Evolutionary conservation across 2,797 vertebrate species (phyloP).

Genomic region (Anabas testudineus): DNA sequence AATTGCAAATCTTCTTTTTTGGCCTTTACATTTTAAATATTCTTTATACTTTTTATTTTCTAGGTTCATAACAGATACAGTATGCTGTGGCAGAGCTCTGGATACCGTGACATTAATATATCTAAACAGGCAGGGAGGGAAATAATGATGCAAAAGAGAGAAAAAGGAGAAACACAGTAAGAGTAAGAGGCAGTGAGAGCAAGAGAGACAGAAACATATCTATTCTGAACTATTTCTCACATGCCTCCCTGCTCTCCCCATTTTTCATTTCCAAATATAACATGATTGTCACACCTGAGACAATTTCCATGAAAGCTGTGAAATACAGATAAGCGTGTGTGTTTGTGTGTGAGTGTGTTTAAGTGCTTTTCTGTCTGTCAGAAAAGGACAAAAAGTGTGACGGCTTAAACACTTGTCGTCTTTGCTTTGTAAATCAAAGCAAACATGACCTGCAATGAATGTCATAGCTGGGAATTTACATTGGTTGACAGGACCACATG

Average conservation of each 20-base stretch:
- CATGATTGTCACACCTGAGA: conserved; percentile 57
- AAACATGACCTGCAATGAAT: neutral
- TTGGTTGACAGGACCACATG: no score
- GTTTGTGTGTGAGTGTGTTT: conserved; percentile 8
- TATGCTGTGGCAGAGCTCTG: no score
- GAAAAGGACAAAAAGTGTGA: no score
- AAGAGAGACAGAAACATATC: conserved; percentile 7
- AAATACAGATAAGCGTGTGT: conserved; percentile 39
- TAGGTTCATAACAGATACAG: no score
- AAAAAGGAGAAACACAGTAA: neutral
- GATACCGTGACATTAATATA: neutral
- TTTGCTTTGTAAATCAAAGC: conserved; percentile 29
- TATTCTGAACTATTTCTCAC: conserved; percentile 42
- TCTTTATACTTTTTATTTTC: neutral
- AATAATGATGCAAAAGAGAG: neutral
- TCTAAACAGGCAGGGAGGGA: conserved; percentile 5
- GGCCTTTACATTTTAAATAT: neutral
- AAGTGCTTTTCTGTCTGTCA: conserved; percentile 18
- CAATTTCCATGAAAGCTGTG: conserved; percentile 52
- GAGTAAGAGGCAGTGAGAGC: conserved; percentile 19
- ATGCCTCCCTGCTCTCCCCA: conserved; percentile 19
- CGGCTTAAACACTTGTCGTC: no score
- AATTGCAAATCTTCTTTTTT: neutral
- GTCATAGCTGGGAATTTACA: no score
- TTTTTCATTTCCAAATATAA: conserved; percentile 57